Percentiles rank a stretch among this genome's conserved stretches.
Conservation (phyloP, 2,113 vertebrate genomes). For the Bufo bufo region DNA sequence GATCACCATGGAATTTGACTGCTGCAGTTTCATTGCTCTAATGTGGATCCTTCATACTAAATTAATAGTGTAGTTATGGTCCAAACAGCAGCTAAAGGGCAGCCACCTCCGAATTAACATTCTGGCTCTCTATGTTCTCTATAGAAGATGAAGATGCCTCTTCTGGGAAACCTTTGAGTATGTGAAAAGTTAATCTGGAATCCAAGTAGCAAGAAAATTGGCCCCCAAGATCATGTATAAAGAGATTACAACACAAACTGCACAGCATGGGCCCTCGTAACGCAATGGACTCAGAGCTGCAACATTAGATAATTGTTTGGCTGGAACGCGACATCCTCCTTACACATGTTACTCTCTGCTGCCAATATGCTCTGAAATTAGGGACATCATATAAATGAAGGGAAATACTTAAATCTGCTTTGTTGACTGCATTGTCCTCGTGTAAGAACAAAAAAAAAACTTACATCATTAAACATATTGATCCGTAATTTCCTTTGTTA, state of each 20-base stretch:
- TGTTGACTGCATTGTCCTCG: background rate
- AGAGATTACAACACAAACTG: conserved; percentile 81
- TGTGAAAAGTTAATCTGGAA: conserved; percentile 69
- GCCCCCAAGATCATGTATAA: conserved; percentile 85
- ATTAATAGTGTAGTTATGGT: conserved; percentile 39
- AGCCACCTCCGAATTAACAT: conserved; percentile 45
- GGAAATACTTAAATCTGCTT: conserved; percentile 77
- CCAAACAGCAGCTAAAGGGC: conserved; percentile 55
- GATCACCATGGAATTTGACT: conserved; percentile 12
- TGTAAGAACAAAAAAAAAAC: background rate
- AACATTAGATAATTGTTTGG: conserved; percentile 97
- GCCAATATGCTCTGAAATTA: conserved; percentile 89
- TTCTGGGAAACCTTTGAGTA: conserved; percentile 68
- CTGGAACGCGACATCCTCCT: conserved; percentile 82
- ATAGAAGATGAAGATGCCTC: conserved; percentile 56
- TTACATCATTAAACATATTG: background rate
- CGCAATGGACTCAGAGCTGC: conserved; percentile 82
- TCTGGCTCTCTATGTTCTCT: conserved; percentile 28
- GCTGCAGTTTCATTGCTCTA: conserved; percentile 26
- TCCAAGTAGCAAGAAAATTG: conserved; percentile 80
- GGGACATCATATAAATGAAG: conserved; percentile 86
- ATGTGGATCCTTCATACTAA: conserved; percentile 43
- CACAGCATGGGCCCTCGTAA: conserved; percentile 84
- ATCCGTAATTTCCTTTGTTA: background rate
- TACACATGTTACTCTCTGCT: conserved; percentile 89